Evolutionary conservation across 2,113 vertebrate species (phyloP).

Genomic region (Lipophrys pholis): DNA sequence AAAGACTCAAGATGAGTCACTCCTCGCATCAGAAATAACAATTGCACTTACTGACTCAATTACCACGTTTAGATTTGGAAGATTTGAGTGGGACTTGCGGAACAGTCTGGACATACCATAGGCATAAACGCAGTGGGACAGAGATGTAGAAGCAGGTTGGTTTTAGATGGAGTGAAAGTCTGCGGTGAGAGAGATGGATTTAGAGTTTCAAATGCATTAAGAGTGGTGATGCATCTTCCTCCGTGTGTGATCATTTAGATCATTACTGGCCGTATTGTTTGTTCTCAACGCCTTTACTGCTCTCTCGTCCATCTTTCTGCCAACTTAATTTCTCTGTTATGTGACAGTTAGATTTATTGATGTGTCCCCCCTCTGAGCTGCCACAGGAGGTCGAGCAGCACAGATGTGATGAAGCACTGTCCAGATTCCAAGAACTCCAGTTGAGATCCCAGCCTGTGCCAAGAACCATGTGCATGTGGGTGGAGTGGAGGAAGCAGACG

Average conservation of each 20-base stretch:
- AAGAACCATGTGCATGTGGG: conserved; percentile 51
- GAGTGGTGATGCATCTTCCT: conserved; percentile 43
- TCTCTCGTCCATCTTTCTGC: conserved; percentile 64
- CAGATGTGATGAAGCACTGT: conserved; percentile 73
- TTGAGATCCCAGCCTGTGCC: conserved; percentile 50
- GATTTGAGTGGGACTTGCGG: conserved; percentile 35
- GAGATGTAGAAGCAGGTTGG: not conserved
- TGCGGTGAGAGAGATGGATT: conserved; percentile 22
- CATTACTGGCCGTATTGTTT: conserved; percentile 53
- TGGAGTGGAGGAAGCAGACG: conserved; percentile 24
- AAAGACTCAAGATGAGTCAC: conserved; percentile 65
- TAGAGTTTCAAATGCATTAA: conserved; percentile 16
- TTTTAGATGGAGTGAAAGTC: conserved; percentile 13
- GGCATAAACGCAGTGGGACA: not conserved
- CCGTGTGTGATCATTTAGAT: conserved; percentile 68
- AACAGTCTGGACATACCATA: not conserved
- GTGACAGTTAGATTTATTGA: conserved; percentile 79
- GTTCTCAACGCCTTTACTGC: conserved; percentile 52
- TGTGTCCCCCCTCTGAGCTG: conserved; percentile 52
- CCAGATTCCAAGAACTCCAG: conserved; percentile 68
- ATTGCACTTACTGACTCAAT: conserved; percentile 62
- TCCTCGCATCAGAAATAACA: conserved; percentile 52
- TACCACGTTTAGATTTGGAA: conserved; percentile 52
- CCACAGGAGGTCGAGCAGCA: conserved; percentile 66
- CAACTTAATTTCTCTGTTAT: conserved; percentile 66